Percentiles rank a stretch among this genome's conserved stretches.
Evolutionary conservation across 2,888 invertebrate species (phyloP).

Genomic region (Julus scandinavius): DNA sequence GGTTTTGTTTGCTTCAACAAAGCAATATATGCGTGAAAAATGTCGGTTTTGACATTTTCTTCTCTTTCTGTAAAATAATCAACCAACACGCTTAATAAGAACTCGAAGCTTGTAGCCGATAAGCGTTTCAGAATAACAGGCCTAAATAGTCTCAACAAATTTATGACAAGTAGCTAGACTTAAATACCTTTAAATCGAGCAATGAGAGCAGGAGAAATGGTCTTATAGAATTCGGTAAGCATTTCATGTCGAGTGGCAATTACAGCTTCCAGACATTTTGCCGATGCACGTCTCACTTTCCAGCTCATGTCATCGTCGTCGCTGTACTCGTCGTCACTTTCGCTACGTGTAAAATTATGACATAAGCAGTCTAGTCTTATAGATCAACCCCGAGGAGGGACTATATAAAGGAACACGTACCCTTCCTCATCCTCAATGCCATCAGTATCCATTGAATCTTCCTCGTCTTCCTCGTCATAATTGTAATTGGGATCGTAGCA

Average conservation of each 20-base stretch:
- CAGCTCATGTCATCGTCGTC: conserved; percentile 99
- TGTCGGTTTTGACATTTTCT: conserved; percentile 98
- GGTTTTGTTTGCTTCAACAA: conserved; percentile 89
- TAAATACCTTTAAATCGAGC: conserved; percentile 86
- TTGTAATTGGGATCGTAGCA: conserved; percentile 99
- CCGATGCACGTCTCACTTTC: conserved; percentile 94
- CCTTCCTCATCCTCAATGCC: conserved; percentile 76
- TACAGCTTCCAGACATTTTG: conserved; percentile 96
- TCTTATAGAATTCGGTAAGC: conserved; percentile 86
- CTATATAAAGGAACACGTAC: conserved; percentile 60
- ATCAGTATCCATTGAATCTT: conserved; percentile 66
- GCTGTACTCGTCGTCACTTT: conserved; percentile 91
- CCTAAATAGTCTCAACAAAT: not conserved
- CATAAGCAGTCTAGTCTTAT: not conserved
- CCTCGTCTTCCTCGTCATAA: conserved; percentile 80
- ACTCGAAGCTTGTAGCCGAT: not conserved
- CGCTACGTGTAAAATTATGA: conserved; percentile 62
- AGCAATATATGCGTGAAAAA: conserved; percentile 95
- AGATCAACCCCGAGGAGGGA: not conserved
- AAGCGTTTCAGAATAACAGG: not conserved
- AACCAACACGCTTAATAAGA: conserved; percentile 55
- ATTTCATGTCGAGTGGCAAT: conserved; percentile 93
- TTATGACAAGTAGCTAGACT: not conserved
- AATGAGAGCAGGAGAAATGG: conserved; percentile 91
- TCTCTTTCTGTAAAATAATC: conserved; percentile 80